phyloP scores from a whole-genome alignment of 2,113 vertebrate species.

The Laterallus jamaicensis region DNA sequence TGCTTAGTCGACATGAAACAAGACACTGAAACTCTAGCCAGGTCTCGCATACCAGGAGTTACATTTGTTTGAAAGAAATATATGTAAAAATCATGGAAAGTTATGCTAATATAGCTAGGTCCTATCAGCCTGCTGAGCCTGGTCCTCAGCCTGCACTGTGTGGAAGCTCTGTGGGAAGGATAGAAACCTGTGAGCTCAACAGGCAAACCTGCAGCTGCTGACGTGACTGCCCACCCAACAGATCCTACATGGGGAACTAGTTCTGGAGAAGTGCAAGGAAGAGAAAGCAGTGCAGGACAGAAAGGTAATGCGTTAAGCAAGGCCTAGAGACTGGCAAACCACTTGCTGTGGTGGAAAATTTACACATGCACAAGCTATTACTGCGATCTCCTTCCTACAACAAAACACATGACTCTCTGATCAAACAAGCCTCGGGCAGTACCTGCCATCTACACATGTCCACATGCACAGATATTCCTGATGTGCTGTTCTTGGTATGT shows the following conservation, averaged over 20 bases:
- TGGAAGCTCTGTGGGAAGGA: neutral
- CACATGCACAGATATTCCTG: neutral
- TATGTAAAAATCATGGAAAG: neutral
- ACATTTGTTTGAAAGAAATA: neutral
- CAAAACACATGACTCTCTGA: rapidly evolving
- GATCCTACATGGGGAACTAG: neutral
- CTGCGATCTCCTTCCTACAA: neutral
- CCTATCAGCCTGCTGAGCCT: neutral
- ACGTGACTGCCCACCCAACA: rapidly evolving
- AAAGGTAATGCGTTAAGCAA: neutral
- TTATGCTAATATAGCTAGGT: neutral
- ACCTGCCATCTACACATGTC: neutral
- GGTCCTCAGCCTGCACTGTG: neutral
- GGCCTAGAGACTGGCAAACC: neutral
- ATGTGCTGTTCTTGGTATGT: neutral
- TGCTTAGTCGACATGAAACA: neutral
- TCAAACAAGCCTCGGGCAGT: neutral
- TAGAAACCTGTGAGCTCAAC: neutral
- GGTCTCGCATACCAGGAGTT: neutral
- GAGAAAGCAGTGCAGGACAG: neutral
- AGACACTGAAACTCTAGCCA: neutral
- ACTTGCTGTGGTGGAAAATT: neutral
- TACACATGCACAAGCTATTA: neutral
- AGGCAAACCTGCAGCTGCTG: neutral
- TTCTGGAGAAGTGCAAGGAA: neutral